phyloP scores from a whole-genome alignment of 2,888 invertebrate species.

The Margaritifera margaritifera region DNA sequence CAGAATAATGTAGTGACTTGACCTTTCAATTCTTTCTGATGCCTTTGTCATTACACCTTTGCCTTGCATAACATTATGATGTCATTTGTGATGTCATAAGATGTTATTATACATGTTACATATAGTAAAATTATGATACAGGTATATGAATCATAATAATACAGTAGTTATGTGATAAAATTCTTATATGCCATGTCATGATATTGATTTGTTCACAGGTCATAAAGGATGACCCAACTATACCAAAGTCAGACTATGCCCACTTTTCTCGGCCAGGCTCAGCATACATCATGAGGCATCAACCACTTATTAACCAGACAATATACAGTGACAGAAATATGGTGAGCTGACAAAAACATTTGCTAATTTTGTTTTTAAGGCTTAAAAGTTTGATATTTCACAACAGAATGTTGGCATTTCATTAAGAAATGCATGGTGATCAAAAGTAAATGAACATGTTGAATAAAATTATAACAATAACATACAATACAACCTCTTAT shows the following conservation, averaged over 20 bases:
- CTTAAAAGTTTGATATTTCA: too few relatives aligned
- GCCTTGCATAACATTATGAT: background rate
- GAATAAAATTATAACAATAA: too few relatives aligned
- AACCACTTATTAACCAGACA: slow-evolving; percentile 29
- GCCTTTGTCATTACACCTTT: too few relatives aligned
- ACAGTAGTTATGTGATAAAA: too few relatives aligned
- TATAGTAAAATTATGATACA: background rate
- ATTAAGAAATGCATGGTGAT: too few relatives aligned
- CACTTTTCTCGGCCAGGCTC: slow-evolving; percentile 62
- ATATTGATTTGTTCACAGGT: slow-evolving; percentile 36
- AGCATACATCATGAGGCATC: slow-evolving; percentile 57
- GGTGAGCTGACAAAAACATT: slow-evolving; percentile 19
- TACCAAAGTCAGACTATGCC: slow-evolving; percentile 48
- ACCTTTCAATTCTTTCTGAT: too few relatives aligned
- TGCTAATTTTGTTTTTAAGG: too few relatives aligned
- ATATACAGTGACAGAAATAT: slow-evolving; percentile 38
- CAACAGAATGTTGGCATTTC: too few relatives aligned
- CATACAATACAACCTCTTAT: too few relatives aligned
- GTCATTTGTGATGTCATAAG: background rate
- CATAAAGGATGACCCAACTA: slow-evolving; percentile 43
- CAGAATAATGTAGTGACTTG: too few relatives aligned
- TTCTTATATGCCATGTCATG: background rate
- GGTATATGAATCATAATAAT: too few relatives aligned
- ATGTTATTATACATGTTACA: background rate
- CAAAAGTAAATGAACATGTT: too few relatives aligned